These are phyloP conservation scores for Panulirus ornatus DNA, from an alignment of 1,140 invertebrate genomes.

Conservation along the genomic window DNA sequence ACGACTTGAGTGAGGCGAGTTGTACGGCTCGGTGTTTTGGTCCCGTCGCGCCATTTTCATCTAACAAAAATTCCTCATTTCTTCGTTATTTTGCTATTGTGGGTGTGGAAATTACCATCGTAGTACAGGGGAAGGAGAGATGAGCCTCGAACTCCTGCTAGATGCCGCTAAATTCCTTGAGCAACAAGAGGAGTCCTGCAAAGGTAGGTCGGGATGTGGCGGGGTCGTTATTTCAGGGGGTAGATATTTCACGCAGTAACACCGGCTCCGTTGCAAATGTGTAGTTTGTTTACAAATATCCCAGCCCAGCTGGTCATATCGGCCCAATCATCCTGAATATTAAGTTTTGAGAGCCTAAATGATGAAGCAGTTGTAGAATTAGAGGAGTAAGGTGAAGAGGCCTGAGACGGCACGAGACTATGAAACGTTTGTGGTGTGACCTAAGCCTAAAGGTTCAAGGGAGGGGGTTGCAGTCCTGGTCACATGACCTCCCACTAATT, in stretches of 20 bases:
- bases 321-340: not conserved
- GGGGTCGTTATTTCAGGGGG: slow-evolving; percentile 56
- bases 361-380: not conserved
- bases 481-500: too few relatives aligned
- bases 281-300: slow-evolving; percentile 59
- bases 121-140: slow-evolving; percentile 55
- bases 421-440: slow-evolving; percentile 56
- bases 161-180: slow-evolving; percentile 67
- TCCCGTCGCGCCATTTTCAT: slow-evolving; percentile 68
- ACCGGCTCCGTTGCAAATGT: slow-evolving; percentile 66
- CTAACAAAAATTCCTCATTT: slow-evolving; percentile 30
- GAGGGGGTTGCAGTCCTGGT: not conserved
- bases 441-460: slow-evolving; percentile 42
- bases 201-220: slow-evolving; percentile 51
- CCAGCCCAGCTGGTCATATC: not conserved
- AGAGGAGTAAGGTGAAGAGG: not conserved
- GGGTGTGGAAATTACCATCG: slow-evolving; percentile 42
- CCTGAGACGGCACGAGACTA: too few relatives aligned
- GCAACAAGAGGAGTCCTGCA: slow-evolving; percentile 63
- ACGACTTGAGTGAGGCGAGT: slow-evolving; percentile 63
- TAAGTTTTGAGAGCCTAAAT: not conserved
- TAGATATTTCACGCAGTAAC: slow-evolving; percentile 55
- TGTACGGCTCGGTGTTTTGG: slow-evolving; percentile 61
- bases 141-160: slow-evolving; percentile 70
- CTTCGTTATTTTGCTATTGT: slow-evolving; percentile 38